Evolutionary conservation across 2,113 vertebrate genomes (phyloP), one percentile per base, ranked within the genome.

Genomic region (Pelecanus crispus): DNA sequence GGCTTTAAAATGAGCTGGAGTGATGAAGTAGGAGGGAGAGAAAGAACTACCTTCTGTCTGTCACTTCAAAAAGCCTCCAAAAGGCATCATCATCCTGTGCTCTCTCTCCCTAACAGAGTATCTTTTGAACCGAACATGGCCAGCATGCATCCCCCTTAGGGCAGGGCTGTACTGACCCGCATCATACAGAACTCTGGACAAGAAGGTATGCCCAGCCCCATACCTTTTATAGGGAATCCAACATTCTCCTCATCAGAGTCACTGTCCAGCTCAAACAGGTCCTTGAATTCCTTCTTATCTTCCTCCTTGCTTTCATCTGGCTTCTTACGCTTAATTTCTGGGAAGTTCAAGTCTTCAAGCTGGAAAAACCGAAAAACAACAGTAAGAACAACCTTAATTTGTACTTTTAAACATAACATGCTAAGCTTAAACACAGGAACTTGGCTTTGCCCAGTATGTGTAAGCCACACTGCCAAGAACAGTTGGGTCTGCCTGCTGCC

Each of bases 291-390:
- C 90, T 98, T 98, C 95, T 99, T 99, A 90, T 99, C 99, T 68
- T 99, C 98, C 2, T 97, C 94, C 94, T 99, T 99, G 34, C 92
- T 98, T 59, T 99, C 98, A 7, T 97, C 97, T 14, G 97, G 82
- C 96, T 98, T 99, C 97, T 77, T 99, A 18, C 99, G 98, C 80
- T 99, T 99, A 79, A 99, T 99, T 95, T 99, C 98, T 13, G 99
- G 99, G 78, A 99, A 98, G 94, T 99, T 98, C 97, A 99, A 72
- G 59, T 99, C 99, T 95, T 99, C 99, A 67, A 99, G 98, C 99
- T 99, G 75, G 32, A 17, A 72, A 92, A 78, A 36, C 31, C 0
- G 34, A 34, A 82, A 70, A 3, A 6, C 53, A 66, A 7, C 11
- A 47, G 58, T 92, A 2, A 88, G 91, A 75, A 18, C 11, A 66